Base-by-base conservation (phyloP, 2,113 vertebrate genomes). In the Hippocampus mohnikei region DNA sequence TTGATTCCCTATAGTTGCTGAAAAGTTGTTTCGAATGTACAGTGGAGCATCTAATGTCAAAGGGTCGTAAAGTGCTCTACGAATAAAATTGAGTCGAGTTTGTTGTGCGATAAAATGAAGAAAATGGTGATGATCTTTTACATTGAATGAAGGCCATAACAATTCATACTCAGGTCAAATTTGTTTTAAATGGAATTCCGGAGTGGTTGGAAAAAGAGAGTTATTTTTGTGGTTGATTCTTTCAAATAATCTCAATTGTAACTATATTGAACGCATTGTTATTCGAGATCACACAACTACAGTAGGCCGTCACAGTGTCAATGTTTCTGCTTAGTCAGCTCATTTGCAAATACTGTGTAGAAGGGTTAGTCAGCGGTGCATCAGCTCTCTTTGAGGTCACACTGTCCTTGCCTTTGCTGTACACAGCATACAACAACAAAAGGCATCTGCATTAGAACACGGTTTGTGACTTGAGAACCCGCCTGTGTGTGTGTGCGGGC, bases 331-430 rank as follows among this genome's bases (percentile, higher is more conserved):
- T 53, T 11, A 23, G 18, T 67, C 20, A 20, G 29, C 48, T 67
- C 12, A 52, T 33, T 33, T 40, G 16, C 29, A 20, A 63, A 37
- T 4, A 8, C 13, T 50, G 61, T 69, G 53, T 42, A 5, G 27
- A 64, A 71, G 64, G 37, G 46, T 27, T 10, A 44, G 29, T 67
- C 56, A 60, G 33, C 69, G 33, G 59, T 16, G 3, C 67, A 69
- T 74, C 50, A 46, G 63, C 71, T 67, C 20, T 61, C 79, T 71
- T 20, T 46, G 73, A 85, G 82, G 80, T 76, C 79, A 74, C 1
- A 2, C 62, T 70, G 56, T 76, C 84, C 73, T 76, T 84, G 73
- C 37, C 18, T 44, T 69, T 3, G 50, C 10, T 63, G 64, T 23
- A 44, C 75, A 8, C 72, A 67, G 73, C 72, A 48, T 23, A 46